Conservation (phyloP, 2,888 invertebrate genomes). For the Helobdella robusta region DNA sequence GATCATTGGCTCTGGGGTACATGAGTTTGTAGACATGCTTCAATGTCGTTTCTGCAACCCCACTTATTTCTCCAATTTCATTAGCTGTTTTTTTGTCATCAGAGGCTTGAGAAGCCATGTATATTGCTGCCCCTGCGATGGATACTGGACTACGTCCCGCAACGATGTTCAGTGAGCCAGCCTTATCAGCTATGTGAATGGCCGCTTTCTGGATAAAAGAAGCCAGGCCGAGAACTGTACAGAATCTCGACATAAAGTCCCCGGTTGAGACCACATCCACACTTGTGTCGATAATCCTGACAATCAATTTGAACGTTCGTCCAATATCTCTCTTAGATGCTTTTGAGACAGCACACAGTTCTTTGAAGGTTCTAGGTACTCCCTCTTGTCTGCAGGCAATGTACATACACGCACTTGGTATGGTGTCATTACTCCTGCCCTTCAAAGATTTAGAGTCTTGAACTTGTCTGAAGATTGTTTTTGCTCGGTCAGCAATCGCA, state of each 20-base stretch:
- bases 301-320: constrained; percentile 87
- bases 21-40: constrained; percentile 92
- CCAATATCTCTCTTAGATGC: constrained; percentile 99
- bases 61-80: constrained; percentile 95
- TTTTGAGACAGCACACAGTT: constrained; percentile 96
- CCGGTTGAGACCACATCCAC: constrained; percentile 95
- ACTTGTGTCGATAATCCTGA: constrained; percentile 89
- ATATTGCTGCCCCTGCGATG: constrained; percentile 96
- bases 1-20: constrained; percentile 80
- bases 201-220: constrained; percentile 64
- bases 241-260: constrained; percentile 87
- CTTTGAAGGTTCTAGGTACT: constrained; percentile 95
- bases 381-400: constrained; percentile 97
- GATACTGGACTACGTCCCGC: constrained; percentile 96
- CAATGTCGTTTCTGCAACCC: constrained; percentile 95
- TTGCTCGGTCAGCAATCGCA: constrained; percentile 86
- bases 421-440: constrained; percentile 91
- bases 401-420: constrained; percentile 94
- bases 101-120: constrained; percentile 96
- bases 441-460: constrained; percentile 91
- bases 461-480: constrained; percentile 91
- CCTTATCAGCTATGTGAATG: constrained; percentile 88
- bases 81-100: constrained; percentile 87
- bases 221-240: constrained; percentile 73
- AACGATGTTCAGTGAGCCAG: constrained; percentile 90